Evolutionary conservation across 1,140 invertebrate species (phyloP), one percentile per base, ranked within the genome.

Genomic region (Drosophila ohnishii): DNA sequence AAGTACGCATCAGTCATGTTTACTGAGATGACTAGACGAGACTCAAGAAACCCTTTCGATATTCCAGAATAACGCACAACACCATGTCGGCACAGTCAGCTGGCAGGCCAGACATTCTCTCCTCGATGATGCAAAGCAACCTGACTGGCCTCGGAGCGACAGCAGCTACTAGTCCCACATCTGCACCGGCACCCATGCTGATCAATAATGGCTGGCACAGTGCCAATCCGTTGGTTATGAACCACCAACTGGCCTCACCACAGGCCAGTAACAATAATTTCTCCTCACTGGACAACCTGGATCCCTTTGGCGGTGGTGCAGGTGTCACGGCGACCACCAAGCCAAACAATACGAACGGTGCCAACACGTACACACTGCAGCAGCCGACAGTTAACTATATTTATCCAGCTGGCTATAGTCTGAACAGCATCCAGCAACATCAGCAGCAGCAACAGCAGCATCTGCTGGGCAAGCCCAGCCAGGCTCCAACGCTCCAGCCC

Each of bases 191-290:
- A 58, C 1, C 14, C 5, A n/a, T 66, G 48, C 74, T 28, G 28
- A 25, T 51, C 13, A 78, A 60, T 44, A 87, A 73, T 48, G 64
- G 75, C 6, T 91, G 90, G 90, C 90, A 91, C 32, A 90, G 90
- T 59, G 66, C 86, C 7, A 91, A 91, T 88, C 90, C 90, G 1
- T 45, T 91, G 48, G 90, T 91, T 13, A 82, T 91, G 86, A 91
- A 91, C 72, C 80, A 91, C 74, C 83, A 88, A 57, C 57, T 91
- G 22, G 60, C 90, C 28, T 85, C 86, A 0, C 90, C 90, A 5
- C 77, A 82, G 53, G 42, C 75, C 28, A 72, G 69, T 59, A 91
- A 91, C 58, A 91, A 91, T 51, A 90, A 90, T 34, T 82, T 85
- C 50, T 83, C 80, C 13, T 85, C 90, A 35, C 71, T 91, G 14